Evolutionary conservation across 2,797 vertebrate genomes (phyloP).

Genomic region (Leucoraja ocellata): DNA sequence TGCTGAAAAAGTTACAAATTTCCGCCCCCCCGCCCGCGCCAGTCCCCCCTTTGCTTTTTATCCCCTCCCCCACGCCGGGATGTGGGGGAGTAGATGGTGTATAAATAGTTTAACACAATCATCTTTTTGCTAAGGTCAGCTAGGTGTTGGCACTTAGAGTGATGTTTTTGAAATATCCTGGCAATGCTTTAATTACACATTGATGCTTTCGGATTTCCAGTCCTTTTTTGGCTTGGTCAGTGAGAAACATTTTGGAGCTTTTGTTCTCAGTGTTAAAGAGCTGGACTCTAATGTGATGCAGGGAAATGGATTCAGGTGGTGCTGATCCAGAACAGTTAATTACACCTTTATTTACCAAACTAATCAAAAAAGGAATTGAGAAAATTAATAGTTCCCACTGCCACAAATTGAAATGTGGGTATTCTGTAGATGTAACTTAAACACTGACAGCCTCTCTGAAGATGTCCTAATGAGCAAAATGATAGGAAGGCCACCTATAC

Average conservation of each 20-base stretch:
- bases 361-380: background rate
- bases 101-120: background rate
- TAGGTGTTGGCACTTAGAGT: background rate
- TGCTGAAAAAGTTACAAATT: too few species aligned
- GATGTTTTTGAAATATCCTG: background rate
- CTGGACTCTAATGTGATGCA: background rate
- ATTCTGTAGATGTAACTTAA: background rate
- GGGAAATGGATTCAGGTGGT: background rate
- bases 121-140: background rate
- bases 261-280: background rate
- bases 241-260: background rate
- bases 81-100: too few species aligned
- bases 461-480: background rate
- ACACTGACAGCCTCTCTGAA: background rate
- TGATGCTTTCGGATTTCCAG: background rate
- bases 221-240: background rate
- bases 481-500: background rate
- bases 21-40: too few species aligned
- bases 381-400: background rate
- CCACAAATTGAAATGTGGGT: background rate
- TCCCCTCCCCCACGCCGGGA: too few species aligned
- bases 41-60: too few species aligned
- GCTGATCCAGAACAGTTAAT: background rate
- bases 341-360: background rate
- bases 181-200: background rate